A percentile compares a stretch with the other conserved stretches of the same genome.
These are phyloP conservation scores for Hydrocynus forskahlii DNA, from an alignment of 2,797 vertebrate genomes.

Conservation along the genomic window DNA sequence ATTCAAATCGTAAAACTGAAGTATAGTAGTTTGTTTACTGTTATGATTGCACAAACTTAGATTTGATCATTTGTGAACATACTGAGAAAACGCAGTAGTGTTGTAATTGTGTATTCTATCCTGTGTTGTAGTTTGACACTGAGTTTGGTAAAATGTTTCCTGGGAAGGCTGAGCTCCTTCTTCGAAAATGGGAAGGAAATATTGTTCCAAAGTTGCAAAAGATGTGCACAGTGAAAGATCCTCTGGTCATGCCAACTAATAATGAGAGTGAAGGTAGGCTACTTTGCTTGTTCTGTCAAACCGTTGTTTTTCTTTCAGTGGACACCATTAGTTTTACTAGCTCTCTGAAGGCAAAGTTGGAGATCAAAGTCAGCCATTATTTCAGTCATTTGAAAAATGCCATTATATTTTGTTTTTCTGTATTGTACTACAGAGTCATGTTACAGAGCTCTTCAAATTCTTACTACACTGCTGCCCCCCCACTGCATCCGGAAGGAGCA, in stretches of 20 bases:
- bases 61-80: too few species aligned
- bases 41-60: too few species aligned
- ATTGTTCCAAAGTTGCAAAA: conserved; percentile 33
- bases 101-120: background rate
- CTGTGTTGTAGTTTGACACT: background rate
- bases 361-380: too few species aligned
- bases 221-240: conserved; percentile 5
- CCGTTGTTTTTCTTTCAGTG: too few species aligned
- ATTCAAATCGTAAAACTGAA: too few species aligned
- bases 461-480: conserved; percentile 19
- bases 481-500: conserved; percentile 18
- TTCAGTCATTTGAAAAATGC: background rate
- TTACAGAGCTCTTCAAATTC: conserved; percentile 19
- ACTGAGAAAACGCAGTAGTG: too few species aligned
- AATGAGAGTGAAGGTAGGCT: conserved; percentile 33
- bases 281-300: background rate
- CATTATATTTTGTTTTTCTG: background rate
- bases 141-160: conserved; percentile 38
- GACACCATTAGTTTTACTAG: too few species aligned
- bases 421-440: background rate
- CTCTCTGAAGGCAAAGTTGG: background rate
- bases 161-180: conserved; percentile 23
- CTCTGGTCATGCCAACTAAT: background rate
- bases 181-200: conserved; percentile 30
- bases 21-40: too few species aligned